A percentile compares a stretch with the other conserved stretches of the same genome.
Conservation (phyloP, 2,888 invertebrate genomes). For the Coronaproctus castanopsis region DNA sequence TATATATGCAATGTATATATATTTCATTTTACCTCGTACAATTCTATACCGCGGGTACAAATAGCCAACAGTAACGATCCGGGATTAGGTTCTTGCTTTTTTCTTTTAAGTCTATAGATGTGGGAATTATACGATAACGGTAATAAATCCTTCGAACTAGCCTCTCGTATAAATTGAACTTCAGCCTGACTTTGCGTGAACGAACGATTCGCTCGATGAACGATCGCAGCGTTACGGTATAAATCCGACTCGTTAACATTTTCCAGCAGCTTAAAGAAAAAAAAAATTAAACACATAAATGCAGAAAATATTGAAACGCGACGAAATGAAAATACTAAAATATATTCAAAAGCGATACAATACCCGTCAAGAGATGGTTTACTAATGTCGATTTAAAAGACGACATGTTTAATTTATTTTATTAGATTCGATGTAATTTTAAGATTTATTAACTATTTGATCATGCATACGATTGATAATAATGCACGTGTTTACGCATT, state of each 20-base stretch:
- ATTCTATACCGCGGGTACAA: slow-evolving; percentile 64
- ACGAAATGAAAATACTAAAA: too few species aligned
- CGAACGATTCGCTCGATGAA: slow-evolving; percentile 64
- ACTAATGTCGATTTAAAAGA: too few species aligned
- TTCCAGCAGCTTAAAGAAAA: slow-evolving; percentile 22
- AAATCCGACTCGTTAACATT: slow-evolving; percentile 25
- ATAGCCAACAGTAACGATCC: slow-evolving; percentile 22
- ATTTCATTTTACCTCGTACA: slow-evolving; percentile 58
- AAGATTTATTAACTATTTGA: too few species aligned
- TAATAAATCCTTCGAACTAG: slow-evolving; percentile 27
- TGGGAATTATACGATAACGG: slow-evolving; percentile 58
- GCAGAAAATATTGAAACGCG: too few species aligned
- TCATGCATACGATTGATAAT: too few species aligned
- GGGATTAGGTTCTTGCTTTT: slow-evolving; percentile 51
- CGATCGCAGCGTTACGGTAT: slow-evolving; percentile 43
- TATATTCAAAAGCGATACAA: too few species aligned
- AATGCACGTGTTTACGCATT: too few species aligned
- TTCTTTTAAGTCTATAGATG: slow-evolving; percentile 56
- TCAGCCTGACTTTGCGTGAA: slow-evolving; percentile 63
- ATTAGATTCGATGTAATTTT: too few species aligned
- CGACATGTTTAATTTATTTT: too few species aligned
- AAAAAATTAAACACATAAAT: not conserved
- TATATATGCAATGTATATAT: too few species aligned
- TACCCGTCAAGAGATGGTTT: too few species aligned
- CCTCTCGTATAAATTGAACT: slow-evolving; percentile 50